phyloP scores from a whole-genome alignment of 2,113 vertebrate genomes.

The Alouatta palliata region DNA sequence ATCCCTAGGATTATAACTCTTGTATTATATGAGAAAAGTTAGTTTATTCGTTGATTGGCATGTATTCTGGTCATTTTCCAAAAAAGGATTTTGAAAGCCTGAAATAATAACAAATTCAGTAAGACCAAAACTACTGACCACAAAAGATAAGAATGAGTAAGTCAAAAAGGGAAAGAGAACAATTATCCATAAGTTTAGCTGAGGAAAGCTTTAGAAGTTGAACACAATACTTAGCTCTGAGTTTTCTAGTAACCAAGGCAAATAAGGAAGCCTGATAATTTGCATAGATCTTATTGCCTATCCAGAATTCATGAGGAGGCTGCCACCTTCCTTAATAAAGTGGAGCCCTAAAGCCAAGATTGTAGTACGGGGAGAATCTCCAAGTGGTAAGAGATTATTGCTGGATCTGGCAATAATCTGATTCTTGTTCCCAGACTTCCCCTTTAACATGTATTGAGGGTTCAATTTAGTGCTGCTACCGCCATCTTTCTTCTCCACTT shows the following conservation, averaged over 20 bases:
- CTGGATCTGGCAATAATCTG: background rate
- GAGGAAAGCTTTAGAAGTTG: conserved; percentile 13
- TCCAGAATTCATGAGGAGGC: conserved; percentile 39
- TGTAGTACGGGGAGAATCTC: background rate
- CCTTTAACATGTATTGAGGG: background rate
- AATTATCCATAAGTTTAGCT: background rate
- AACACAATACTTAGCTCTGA: background rate
- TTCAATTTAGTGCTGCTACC: background rate
- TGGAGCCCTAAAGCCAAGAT: background rate
- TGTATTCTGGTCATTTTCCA: conserved; percentile 22
- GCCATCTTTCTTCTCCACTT: background rate
- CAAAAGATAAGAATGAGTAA: conserved; percentile 29
- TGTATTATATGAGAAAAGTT: background rate
- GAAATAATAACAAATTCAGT: conserved; percentile 45
- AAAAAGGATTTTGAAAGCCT: conserved; percentile 18
- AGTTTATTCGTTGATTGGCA: conserved; percentile 19
- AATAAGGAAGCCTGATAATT: background rate
- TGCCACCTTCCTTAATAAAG: background rate
- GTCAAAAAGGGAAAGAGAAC: background rate
- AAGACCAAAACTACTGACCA: background rate
- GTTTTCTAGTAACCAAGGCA: conserved; percentile 30
- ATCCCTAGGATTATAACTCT: background rate
- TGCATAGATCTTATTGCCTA: background rate
- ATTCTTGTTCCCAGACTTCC: background rate
- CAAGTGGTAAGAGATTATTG: background rate